Conservation (phyloP, 2,113 vertebrate species). For the Amblyopsis rosae region DNA sequence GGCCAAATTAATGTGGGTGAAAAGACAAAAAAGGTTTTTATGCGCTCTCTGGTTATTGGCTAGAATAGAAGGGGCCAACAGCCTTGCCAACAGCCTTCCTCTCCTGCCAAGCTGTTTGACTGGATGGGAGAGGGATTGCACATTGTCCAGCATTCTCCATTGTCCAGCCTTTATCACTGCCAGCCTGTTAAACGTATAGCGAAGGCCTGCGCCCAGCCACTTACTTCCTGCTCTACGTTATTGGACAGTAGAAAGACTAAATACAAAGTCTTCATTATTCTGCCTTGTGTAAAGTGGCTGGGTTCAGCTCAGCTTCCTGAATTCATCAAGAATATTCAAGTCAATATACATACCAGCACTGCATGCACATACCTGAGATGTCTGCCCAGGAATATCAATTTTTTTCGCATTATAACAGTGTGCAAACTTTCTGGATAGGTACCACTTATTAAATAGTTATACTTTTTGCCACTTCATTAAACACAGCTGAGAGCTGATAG, state of each 20-base stretch:
- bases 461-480: background rate
- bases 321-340: constrained; percentile 63
- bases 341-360: constrained; percentile 46
- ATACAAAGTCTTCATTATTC: constrained; percentile 73
- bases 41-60: constrained; percentile 25
- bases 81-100: background rate
- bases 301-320: constrained; percentile 59
- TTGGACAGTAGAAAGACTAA: background rate
- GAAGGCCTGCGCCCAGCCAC: constrained; percentile 38
- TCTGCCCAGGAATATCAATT: constrained; percentile 2
- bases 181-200: constrained; percentile 57
- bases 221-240: constrained; percentile 6
- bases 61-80: constrained; percentile 14
- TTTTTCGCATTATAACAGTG: too few relatives aligned
- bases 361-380: background rate
- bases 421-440: too few relatives aligned
- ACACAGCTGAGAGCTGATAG: background rate
- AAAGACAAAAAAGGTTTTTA: constrained; percentile 15
- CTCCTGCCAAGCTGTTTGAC: constrained; percentile 18
- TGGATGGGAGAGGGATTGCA: constrained; percentile 1
- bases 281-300: constrained; percentile 55
- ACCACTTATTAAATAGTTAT: background rate
- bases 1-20: constrained; percentile 14
- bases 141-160: constrained; percentile 34
- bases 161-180: constrained; percentile 31